Conservation (phyloP, 2,888 invertebrate species). For the Deroplatys truncata region DNA sequence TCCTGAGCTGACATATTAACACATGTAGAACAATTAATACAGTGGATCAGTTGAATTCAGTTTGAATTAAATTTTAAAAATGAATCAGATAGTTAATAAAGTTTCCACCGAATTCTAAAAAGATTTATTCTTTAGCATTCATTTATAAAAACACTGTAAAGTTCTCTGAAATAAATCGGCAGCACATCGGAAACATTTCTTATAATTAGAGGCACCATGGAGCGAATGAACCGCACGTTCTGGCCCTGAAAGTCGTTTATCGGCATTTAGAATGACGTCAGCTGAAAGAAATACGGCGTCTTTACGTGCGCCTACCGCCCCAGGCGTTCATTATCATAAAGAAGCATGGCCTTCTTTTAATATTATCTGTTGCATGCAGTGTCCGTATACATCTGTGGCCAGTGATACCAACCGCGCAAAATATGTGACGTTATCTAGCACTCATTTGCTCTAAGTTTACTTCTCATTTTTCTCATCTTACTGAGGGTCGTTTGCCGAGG, state of each 20-base stretch:
- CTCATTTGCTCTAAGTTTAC: neutral
- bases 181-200: neutral
- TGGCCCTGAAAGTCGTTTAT: neutral
- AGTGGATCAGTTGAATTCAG: too few species aligned
- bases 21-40: too few species aligned
- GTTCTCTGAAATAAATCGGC: neutral
- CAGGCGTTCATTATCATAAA: neutral
- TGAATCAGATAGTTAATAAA: too few species aligned
- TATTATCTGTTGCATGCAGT: neutral
- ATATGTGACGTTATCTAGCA: neutral
- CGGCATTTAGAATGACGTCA: neutral
- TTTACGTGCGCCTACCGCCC: neutral
- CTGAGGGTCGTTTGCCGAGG: too few species aligned
- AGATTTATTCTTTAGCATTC: neutral
- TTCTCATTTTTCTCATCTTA: too few species aligned
- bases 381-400: neutral
- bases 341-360: neutral
- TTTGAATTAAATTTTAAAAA: too few species aligned
- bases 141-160: neutral
- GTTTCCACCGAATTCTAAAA: too few species aligned
- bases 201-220: neutral
- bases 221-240: neutral
- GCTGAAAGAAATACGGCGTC: neutral
- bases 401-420: neutral
- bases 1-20: too few species aligned